phyloP scores from a whole-genome alignment of 2,888 invertebrate genomes.

The Gryllus longicercus region DNA sequence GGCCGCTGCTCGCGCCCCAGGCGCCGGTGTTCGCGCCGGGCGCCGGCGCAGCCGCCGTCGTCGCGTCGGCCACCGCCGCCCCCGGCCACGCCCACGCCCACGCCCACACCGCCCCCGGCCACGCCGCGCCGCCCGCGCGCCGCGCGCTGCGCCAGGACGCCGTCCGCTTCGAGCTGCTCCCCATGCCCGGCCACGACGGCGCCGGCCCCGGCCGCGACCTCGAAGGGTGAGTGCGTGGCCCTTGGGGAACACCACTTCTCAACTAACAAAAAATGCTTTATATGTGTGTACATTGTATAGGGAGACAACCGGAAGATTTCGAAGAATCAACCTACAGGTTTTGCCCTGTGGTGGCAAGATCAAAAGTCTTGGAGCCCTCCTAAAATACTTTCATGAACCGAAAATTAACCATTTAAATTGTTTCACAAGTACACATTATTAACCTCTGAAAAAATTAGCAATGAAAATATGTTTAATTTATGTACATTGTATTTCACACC shows the following conservation, averaged over 20 bases:
- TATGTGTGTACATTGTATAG: too few species aligned
- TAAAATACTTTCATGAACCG: too few species aligned
- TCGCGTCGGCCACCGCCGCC: constrained; percentile 22
- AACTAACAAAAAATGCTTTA: too few species aligned
- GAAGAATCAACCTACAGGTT: not conserved
- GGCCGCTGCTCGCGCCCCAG: constrained; percentile 41
- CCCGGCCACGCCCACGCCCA: not conserved
- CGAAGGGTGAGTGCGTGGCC: not conserved
- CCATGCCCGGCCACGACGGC: not conserved
- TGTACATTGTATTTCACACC: too few species aligned
- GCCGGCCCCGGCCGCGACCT: not conserved
- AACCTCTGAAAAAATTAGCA: too few species aligned
- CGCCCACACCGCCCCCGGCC: not conserved
- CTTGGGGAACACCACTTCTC: too few species aligned
- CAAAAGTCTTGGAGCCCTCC: too few species aligned
- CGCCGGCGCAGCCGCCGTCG: constrained; percentile 34
- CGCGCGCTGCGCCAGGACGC: not conserved
- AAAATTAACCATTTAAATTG: too few species aligned
- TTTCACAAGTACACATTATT: too few species aligned
- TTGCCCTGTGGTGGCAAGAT: too few species aligned
- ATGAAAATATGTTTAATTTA: too few species aligned
- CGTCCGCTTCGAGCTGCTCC: constrained; percentile 29
- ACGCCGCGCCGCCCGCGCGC: not conserved
- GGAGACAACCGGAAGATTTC: not conserved
- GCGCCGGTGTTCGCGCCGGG: constrained; percentile 24